Percentiles rank a stretch among this genome's conserved stretches.
These are phyloP conservation scores for Nemoura dubitans DNA, from an alignment of 2,888 invertebrate genomes.

Conservation along the genomic window DNA sequence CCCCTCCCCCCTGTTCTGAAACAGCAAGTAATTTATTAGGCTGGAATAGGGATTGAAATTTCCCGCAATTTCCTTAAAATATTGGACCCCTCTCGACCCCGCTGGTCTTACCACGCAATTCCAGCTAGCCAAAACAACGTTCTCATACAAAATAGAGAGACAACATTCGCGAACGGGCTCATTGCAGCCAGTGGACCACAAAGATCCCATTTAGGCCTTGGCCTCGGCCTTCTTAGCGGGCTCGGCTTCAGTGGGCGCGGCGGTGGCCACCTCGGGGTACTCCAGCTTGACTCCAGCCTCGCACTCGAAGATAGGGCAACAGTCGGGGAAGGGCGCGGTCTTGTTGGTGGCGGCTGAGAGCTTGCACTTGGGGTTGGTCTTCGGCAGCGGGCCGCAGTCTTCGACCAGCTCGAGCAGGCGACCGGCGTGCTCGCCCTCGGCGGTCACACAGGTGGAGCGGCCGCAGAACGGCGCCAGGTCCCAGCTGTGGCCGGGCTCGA, in stretches of 20 bases:
- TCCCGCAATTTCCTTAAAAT: too few relatives aligned
- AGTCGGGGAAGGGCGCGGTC: slow-evolving; percentile 85
- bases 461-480: slow-evolving; percentile 90
- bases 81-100: too few relatives aligned
- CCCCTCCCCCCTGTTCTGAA: neutral
- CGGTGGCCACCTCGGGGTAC: slow-evolving; percentile 80
- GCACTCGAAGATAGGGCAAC: slow-evolving; percentile 87
- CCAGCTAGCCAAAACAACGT: too few relatives aligned
- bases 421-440: slow-evolving; percentile 74
- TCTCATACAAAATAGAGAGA: too few relatives aligned
- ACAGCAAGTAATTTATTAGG: too few relatives aligned
- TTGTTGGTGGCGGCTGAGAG: slow-evolving; percentile 88
- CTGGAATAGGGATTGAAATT: too few relatives aligned
- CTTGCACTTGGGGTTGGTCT: slow-evolving; percentile 89
- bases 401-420: slow-evolving; percentile 85
- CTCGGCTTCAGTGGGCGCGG: slow-evolving; percentile 57
- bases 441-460: slow-evolving; percentile 85
- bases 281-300: slow-evolving; percentile 86
- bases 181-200: too few relatives aligned
- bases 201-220: neutral
- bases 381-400: slow-evolving; percentile 88
- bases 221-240: slow-evolving; percentile 41
- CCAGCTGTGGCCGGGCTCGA: slow-evolving; percentile 87
- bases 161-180: too few relatives aligned
- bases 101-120: too few relatives aligned